Conservation (phyloP, 2,113 vertebrate genomes). For the Mesoclemmys tuberculata region DNA sequence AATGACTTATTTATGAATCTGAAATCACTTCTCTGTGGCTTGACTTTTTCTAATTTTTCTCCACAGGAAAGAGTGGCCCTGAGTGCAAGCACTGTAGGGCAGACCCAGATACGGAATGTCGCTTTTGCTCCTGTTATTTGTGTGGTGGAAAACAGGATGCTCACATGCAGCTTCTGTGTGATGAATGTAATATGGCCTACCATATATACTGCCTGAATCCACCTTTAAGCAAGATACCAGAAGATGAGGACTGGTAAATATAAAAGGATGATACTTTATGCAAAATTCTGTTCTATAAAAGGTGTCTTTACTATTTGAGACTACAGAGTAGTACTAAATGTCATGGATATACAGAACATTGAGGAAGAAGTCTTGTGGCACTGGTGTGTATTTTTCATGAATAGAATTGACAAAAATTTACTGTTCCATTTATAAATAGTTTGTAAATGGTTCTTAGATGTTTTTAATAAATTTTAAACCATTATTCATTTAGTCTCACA, state of each 20-base stretch:
- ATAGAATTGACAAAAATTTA: background rate
- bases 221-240: conserved; percentile 93
- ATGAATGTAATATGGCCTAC: conserved; percentile 99
- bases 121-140: conserved; percentile 95
- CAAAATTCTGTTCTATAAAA: background rate
- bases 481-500: background rate
- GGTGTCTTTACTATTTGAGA: conserved; percentile 3
- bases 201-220: conserved; percentile 98
- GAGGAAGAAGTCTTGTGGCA: background rate
- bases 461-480: background rate
- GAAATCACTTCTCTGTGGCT: conserved; percentile 38
- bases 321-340: background rate
- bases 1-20: background rate
- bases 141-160: conserved; percentile 98
- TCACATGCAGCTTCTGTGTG: conserved; percentile 97
- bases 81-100: conserved; percentile 98
- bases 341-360: background rate
- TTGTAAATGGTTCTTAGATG: background rate
- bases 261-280: conserved; percentile 48
- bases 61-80: conserved; percentile 94
- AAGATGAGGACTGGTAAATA: conserved; percentile 98
- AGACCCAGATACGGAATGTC: conserved; percentile 93
- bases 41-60: conserved; percentile 56
- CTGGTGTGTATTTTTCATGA: background rate
- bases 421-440: background rate